phyloP scores from a whole-genome alignment of 2,888 invertebrate species.

The Cantharis rufa region DNA sequence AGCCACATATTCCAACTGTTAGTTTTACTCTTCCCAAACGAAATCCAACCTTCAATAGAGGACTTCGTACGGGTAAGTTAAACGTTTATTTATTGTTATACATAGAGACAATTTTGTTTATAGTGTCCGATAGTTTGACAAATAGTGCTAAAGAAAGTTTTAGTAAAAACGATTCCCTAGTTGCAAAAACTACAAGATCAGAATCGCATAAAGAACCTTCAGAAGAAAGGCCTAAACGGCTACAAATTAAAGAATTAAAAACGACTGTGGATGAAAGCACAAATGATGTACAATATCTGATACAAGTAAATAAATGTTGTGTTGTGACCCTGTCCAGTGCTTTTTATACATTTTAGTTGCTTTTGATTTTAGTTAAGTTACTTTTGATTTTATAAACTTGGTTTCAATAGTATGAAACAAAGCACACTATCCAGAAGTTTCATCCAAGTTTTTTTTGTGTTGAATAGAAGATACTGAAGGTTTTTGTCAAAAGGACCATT shows the following conservation, averaged over 20 bases:
- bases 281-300: conserved; percentile 66
- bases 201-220: conserved; percentile 54
- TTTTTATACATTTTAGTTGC: background rate
- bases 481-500: background rate
- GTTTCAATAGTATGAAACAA: background rate
- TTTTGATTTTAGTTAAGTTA: background rate
- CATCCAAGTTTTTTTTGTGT: background rate
- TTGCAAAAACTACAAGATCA: conserved; percentile 72
- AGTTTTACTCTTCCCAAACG: conserved; percentile 71
- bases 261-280: conserved; percentile 51
- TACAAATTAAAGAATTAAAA: conserved; percentile 54
- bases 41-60: conserved; percentile 65
- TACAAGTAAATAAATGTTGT: conserved; percentile 58
- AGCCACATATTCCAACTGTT: conserved; percentile 64
- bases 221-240: conserved; percentile 41
- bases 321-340: conserved; percentile 2
- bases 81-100: background rate
- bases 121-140: conserved; percentile 50
- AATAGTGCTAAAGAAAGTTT: conserved; percentile 52
- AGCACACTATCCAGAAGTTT: background rate
- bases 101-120: conserved; percentile 4
- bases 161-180: conserved; percentile 70
- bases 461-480: background rate
- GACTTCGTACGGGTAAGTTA: conserved; percentile 52
- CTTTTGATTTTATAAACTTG: background rate